Evolutionary conservation across 2,797 vertebrate genomes (phyloP).

Genomic region (Phoxinus dragarum): DNA sequence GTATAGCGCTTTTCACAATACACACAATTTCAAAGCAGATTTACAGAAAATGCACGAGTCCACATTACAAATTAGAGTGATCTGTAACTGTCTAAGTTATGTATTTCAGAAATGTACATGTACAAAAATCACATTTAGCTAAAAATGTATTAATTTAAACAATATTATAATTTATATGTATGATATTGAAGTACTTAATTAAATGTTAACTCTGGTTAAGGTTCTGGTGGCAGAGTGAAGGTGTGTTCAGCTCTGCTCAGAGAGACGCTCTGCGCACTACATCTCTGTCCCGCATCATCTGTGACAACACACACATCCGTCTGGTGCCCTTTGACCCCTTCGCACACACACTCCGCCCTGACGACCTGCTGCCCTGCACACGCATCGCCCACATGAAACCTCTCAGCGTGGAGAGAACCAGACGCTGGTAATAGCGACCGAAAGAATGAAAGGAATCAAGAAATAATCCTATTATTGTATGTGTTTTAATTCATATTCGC

Average conservation of each 20-base stretch:
- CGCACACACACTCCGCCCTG: slow-evolving; percentile 69
- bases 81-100: too few relatives aligned
- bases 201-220: slow-evolving; percentile 54
- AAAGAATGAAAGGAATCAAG: too few relatives aligned
- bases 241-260: slow-evolving; percentile 85
- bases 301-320: slow-evolving; percentile 86
- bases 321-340: slow-evolving; percentile 84
- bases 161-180: too few relatives aligned
- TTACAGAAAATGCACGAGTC: too few relatives aligned
- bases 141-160: too few relatives aligned
- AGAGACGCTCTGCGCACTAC: slow-evolving; percentile 70
- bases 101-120: too few relatives aligned
- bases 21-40: too few relatives aligned
- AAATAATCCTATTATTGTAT: background rate
- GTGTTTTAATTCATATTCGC: slow-evolving; percentile 4
- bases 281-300: slow-evolving; percentile 86
- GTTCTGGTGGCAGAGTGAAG: slow-evolving; percentile 90
- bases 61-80: too few relatives aligned
- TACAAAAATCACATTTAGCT: too few relatives aligned
- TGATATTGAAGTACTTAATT: too few relatives aligned
- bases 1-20: too few relatives aligned
- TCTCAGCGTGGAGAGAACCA: slow-evolving; percentile 78
- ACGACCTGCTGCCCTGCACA: slow-evolving; percentile 77
- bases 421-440: slow-evolving; percentile 65
- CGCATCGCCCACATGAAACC: slow-evolving; percentile 74